Evolutionary conservation across 2,113 vertebrate genomes (phyloP).

Genomic region (Phrynocephalus versicolor): DNA sequence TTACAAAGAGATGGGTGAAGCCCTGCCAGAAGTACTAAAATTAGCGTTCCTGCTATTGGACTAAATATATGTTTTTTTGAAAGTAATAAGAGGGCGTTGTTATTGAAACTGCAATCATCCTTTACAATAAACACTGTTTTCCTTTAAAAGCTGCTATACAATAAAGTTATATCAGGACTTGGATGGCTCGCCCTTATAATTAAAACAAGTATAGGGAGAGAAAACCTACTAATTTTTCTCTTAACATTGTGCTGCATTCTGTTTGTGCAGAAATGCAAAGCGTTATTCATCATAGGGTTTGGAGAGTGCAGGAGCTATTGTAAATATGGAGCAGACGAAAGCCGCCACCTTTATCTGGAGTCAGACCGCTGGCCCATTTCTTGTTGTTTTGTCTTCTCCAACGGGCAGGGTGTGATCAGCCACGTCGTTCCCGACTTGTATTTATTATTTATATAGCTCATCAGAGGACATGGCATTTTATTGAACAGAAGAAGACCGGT

Average conservation of each 20-base stretch:
- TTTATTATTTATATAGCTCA: neutral
- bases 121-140: constrained; percentile 73
- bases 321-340: neutral
- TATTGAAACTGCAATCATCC: constrained; percentile 74
- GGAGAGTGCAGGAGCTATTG: neutral
- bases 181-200: constrained; percentile 58
- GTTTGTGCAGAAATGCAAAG: constrained; percentile 51
- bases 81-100: constrained; percentile 69
- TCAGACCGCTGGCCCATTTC: neutral
- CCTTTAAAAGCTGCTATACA: constrained; percentile 61
- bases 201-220: constrained; percentile 54
- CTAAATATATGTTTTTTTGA: constrained; percentile 71
- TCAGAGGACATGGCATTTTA: neutral
- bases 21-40: constrained; percentile 72
- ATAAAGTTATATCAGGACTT: constrained; percentile 64
- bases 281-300: constrained; percentile 26
- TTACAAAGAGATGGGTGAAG: constrained; percentile 64
- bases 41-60: constrained; percentile 69
- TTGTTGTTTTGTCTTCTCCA: neutral
- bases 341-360: no score
- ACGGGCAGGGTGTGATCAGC: neutral
- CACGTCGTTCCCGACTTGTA: no score
- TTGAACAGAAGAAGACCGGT: neutral
- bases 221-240: constrained; percentile 44
- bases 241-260: constrained; percentile 49